phyloP scores from a whole-genome alignment of 1,140 invertebrate genomes.

The Copidosoma floridanum region DNA sequence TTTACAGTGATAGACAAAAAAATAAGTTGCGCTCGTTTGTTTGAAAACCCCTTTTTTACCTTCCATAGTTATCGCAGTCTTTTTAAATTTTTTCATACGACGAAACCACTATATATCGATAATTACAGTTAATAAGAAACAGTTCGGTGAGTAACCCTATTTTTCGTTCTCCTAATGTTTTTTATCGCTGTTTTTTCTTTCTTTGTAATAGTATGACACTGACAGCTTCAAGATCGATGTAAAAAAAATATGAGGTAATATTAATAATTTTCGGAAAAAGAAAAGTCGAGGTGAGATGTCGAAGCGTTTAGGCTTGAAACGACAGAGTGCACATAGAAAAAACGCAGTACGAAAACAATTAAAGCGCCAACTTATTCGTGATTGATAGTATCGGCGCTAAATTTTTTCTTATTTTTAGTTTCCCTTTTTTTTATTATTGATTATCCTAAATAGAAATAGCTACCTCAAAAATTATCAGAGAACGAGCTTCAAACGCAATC shows the following conservation, averaged over 20 bases:
- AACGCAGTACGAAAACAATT: constrained; percentile 51
- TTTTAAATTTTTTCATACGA: constrained; percentile 7
- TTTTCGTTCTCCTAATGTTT: too few relatives aligned
- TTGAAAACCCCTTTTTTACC: neutral
- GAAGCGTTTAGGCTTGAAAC: constrained; percentile 32
- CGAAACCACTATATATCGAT: constrained; percentile 17
- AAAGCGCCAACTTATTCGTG: constrained; percentile 49
- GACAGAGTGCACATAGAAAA: constrained; percentile 45
- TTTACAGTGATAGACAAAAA: constrained; percentile 57
- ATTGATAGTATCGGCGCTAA: constrained; percentile 49
- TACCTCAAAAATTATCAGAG: constrained; percentile 41
- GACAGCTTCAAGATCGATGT: too few relatives aligned
- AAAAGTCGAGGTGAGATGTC: neutral
- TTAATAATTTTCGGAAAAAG: too few relatives aligned
- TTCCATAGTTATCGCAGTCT: constrained; percentile 10
- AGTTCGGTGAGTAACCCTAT: too few relatives aligned
- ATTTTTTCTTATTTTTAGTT: too few relatives aligned
- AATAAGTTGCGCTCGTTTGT: constrained; percentile 47
- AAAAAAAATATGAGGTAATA: too few relatives aligned
- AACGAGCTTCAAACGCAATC: constrained; percentile 43
- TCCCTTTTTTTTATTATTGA: constrained; percentile 33
- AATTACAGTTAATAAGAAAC: constrained; percentile 22
- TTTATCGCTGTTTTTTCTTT: too few relatives aligned
- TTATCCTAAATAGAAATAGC: constrained; percentile 8
- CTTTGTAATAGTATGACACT: too few relatives aligned